These are phyloP conservation scores for Oncorhynchus nerka DNA, from an alignment of 2,113 vertebrate genomes.

Conservation along the genomic window DNA sequence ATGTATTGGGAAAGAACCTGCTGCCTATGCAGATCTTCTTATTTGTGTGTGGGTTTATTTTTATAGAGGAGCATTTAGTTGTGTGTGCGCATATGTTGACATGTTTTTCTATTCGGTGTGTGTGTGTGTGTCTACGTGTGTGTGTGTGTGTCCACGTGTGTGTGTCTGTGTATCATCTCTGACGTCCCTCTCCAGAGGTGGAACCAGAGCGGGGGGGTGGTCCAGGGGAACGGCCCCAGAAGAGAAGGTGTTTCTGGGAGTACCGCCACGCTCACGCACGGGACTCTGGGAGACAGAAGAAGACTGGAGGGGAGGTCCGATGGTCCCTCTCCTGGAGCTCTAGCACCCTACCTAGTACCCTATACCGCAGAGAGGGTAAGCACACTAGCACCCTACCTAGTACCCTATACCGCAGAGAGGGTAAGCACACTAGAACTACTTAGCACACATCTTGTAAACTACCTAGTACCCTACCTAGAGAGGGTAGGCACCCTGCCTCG, in stretches of 20 bases:
- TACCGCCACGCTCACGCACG: constrained; percentile 63
- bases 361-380: constrained; percentile 29
- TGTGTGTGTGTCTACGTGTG: background rate
- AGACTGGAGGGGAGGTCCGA: constrained; percentile 55
- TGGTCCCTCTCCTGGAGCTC: constrained; percentile 76
- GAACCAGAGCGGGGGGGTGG: constrained; percentile 49
- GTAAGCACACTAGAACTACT: background rate
- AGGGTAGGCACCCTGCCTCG: background rate
- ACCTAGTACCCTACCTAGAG: background rate
- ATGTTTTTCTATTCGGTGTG: background rate
- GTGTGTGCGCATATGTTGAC: background rate
- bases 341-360: constrained; percentile 58
- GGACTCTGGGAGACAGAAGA: constrained; percentile 57
- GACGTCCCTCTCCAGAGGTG: constrained; percentile 28
- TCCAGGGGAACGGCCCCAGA: constrained; percentile 53
- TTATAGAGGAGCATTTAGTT: no score
- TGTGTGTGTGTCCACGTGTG: background rate
- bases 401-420: background rate
- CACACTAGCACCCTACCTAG: background rate
- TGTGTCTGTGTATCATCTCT: background rate
- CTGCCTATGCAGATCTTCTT: background rate
- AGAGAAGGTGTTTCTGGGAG: constrained; percentile 75
- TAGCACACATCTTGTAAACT: background rate
- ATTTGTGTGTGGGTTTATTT: background rate
- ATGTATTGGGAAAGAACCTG: no score